Evolutionary conservation across 2,797 vertebrate species (phyloP), one percentile per base, ranked within the genome.

Genomic region (Danio kyathit): DNA sequence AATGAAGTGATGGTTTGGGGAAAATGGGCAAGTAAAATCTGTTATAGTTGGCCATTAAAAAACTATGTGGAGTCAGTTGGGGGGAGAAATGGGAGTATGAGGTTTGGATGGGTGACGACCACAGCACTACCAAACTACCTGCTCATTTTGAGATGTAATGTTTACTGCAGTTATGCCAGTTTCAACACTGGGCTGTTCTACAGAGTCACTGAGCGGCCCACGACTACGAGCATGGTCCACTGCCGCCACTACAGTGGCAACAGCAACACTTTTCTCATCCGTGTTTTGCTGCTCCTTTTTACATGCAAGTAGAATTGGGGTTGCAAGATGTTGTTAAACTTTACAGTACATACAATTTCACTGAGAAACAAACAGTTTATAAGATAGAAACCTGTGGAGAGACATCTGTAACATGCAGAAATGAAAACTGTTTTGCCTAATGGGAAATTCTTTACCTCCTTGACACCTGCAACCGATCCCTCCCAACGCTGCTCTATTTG

Each of bases 401-500:
- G 11, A 16, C 6, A 6, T 65, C 52, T 21, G 17, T 14, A 19
- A 48, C 61, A 75, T 70, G 65, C 67, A 82, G 19, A 79, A 43
- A 64, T 63, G 12, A 52, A 70, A 49, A 76, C 54, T 65, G 66
- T 21, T 5, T 0, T 44, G 0, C 5, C 12, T 4, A 67, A 9
- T 43, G 14, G 14, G 4, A 60, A 65, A 60, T 9, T 17, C 2
- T 88, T 93, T 93, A 97, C 96, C 97, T 98, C 95, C 93, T 88
- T 92, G 65, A 90, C 85, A 6, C 84, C 84, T 5, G 91, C 89
- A 0, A 92, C 92, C 89, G 88, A 92, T 72, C 91, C 92, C 79
- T 96, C 95, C 94, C 95, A 95, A 82, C 88, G 88, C 87, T 94
- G 93, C 85, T 96, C 95, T 69, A 91, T 92, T 65, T 90, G 94